Base-by-base conservation (phyloP, 2,797 vertebrate species). In the Cuculus canorus region DNA sequence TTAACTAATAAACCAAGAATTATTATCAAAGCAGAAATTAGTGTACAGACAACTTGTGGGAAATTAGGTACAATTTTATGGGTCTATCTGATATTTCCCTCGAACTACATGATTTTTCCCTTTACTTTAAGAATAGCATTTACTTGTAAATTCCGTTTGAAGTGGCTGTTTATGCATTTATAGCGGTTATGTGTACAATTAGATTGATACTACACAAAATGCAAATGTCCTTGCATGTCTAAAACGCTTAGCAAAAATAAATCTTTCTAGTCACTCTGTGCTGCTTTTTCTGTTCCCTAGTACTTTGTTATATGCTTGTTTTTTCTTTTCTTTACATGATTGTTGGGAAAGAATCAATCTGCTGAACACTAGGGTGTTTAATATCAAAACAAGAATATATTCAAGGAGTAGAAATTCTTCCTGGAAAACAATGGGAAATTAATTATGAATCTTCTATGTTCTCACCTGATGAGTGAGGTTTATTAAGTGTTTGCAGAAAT, bases 381-480 rank as follows among this genome's bases (percentile, higher is more conserved):
- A 41, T 37, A n/a, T 54, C 17, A 56, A 61, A 45, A 27, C 22
- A 11, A 28, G 17, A 70, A 3, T 64, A 61, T 45, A 16, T 70
- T 43, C 9, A 7, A 17, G 13, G 32, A 53, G 9, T 50, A 59
- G 16, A 63, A 80, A 70, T 45, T 17, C 4, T 47, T 80, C 16
- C 32, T 78, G 33, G 37, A 78, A 86, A 64, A 21, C 59, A 86
- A 56, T 66, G 14, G 23, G 24, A 17, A 80, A 73, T 43, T 50
- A 2, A 16, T 56, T 52, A 28, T 2, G 0, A 35, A 35, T 57
- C 8, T n/a, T 75, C 8, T n/a, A 13, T 5, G 3, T 60, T 24
- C 85, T 45, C 11, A 30, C 11, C 8, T 50, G 24, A 12, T 2
- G 52, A 39, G 6, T 37, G 30, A 59, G 12, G 8, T 47, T 57